A percentile compares a stretch with the other conserved stretches of the same genome.
These are phyloP conservation scores for Semotilus atromaculatus DNA, from an alignment of 2,797 vertebrate genomes.

Conservation along the genomic window DNA sequence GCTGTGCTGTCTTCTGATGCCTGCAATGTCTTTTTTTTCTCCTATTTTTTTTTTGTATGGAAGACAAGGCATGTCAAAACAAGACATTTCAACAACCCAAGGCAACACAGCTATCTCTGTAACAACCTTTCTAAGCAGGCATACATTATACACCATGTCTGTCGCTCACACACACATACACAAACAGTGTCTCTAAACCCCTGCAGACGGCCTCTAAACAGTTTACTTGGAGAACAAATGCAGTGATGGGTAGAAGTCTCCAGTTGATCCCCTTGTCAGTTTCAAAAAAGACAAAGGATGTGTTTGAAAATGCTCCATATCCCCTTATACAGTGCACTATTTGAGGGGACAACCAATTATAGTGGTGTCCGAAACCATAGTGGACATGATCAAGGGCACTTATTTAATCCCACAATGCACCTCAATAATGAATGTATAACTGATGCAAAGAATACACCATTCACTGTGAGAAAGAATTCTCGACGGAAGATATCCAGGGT, in stretches of 20 bases:
- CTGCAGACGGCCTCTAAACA: neutral
- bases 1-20: constrained; percentile 76
- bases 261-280: neutral
- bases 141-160: constrained; percentile 17
- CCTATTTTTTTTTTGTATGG: constrained; percentile 25
- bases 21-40: constrained; percentile 50
- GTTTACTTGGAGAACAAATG: neutral
- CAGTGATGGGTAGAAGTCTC: neutral
- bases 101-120: constrained; percentile 39
- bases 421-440: neutral
- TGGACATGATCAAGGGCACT: neutral
- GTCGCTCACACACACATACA: neutral
- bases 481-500: neutral
- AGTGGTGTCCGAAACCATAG: neutral
- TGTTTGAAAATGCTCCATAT: neutral
- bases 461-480: neutral
- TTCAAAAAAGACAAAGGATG: neutral
- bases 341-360: neutral
- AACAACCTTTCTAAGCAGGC: constrained; percentile 32
- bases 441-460: neutral
- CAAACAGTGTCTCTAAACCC: neutral
- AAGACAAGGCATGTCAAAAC: constrained; percentile 54
- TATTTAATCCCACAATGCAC: neutral
- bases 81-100: constrained; percentile 56
- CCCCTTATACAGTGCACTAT: neutral